Conservation (phyloP, 2,797 vertebrate genomes). For the Rhinella marina region DNA sequence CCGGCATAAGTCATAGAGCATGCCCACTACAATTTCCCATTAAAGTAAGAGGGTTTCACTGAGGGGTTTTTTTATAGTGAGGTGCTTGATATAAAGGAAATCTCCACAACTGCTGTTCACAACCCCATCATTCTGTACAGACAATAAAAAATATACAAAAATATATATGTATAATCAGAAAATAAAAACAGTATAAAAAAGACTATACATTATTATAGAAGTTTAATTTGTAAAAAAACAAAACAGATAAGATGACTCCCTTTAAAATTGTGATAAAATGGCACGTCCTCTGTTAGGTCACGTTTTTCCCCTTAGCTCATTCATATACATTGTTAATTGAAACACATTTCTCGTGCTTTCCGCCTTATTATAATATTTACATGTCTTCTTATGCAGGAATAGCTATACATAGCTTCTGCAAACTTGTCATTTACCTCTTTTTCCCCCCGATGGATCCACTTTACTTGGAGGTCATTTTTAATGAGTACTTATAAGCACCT, state of each 20-base stretch:
- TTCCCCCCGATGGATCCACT: constrained; percentile 47
- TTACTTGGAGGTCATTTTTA: constrained; percentile 74
- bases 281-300: not conserved
- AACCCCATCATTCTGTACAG: not conserved
- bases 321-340: constrained; percentile 49
- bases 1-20: no score
- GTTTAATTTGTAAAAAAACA: not conserved
- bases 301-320: not conserved
- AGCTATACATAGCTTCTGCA: constrained; percentile 62
- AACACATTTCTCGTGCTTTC: constrained; percentile 60
- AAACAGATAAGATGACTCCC: not conserved
- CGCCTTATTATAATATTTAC: constrained; percentile 56
- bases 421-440: constrained; percentile 62
- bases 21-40: no score
- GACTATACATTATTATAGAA: not conserved
- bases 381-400: constrained; percentile 58
- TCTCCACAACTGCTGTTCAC: not conserved
- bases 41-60: no score
- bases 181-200: not conserved
- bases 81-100: no score
- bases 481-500: constrained; percentile 71
- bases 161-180: not conserved
- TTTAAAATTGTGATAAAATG: constrained; percentile 7
- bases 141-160: not conserved
- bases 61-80: no score